Percentiles rank a stretch among this genome's conserved stretches.
Conservation (phyloP, 2,113 vertebrate species). For the Aix galericulata region DNA sequence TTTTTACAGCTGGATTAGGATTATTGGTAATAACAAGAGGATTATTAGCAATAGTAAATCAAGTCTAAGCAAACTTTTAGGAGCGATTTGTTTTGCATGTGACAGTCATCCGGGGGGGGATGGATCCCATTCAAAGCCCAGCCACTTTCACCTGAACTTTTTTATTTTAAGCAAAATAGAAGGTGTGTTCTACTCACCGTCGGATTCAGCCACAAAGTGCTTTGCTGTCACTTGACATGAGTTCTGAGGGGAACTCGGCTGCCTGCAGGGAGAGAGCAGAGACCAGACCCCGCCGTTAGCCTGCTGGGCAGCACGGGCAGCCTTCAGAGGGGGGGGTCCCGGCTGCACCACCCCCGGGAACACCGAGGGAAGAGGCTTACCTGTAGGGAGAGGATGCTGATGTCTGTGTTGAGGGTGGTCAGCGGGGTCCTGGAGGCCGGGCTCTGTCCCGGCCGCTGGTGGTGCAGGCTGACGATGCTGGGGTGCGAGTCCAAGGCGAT, state of each 20-base stretch:
- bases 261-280: slow-evolving; percentile 78
- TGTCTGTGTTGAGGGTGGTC: slow-evolving; percentile 96
- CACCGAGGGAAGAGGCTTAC: slow-evolving; percentile 65
- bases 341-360: no score
- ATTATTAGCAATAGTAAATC: no score
- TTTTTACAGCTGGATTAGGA: no score
- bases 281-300: neutral
- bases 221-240: slow-evolving; percentile 94
- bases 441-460: slow-evolving; percentile 79
- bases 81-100: neutral
- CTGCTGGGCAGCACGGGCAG: no score
- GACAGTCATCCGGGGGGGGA: no score
- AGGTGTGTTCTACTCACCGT: slow-evolving; percentile 81
- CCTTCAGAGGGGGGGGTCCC: neutral
- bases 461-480: slow-evolving; percentile 88
- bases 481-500: slow-evolving; percentile 96
- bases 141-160: no score
- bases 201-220: slow-evolving; percentile 91
- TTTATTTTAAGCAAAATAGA: no score
- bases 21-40: no score
- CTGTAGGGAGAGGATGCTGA: slow-evolving; percentile 98
- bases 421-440: slow-evolving; percentile 88
- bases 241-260: slow-evolving; percentile 93
- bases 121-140: neutral
- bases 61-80: neutral